These are phyloP conservation scores for Lophura swinhoii DNA, from an alignment of 2,797 vertebrate genomes.

Conservation along the genomic window DNA sequence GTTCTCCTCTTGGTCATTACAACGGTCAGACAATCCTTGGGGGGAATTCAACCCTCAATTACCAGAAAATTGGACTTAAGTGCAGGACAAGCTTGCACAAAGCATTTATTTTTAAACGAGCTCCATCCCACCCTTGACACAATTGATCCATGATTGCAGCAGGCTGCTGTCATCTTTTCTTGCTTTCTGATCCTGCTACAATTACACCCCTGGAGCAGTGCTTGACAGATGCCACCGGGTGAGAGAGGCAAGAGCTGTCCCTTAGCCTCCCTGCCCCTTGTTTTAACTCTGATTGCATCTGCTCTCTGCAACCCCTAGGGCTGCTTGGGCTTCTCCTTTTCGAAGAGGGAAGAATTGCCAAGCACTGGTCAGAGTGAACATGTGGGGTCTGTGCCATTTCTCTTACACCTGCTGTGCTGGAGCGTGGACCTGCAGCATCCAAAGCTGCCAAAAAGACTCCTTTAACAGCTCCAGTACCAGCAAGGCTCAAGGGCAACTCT, in stretches of 20 bases:
- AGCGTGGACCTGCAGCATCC: not conserved
- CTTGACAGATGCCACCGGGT: slow-evolving; percentile 6
- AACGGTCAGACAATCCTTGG: slow-evolving; percentile 5
- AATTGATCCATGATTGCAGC: slow-evolving; percentile 55
- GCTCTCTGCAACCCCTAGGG: not conserved
- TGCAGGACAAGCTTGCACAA: slow-evolving; percentile 26
- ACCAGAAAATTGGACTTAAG: slow-evolving; percentile 37
- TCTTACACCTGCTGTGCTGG: not conserved
- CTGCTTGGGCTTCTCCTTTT: not conserved
- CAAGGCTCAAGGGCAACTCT: not conserved
- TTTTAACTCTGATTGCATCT: slow-evolving; percentile 12
- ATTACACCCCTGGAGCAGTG: not conserved
- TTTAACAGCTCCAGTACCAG: not conserved
- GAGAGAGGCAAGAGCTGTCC: not conserved
- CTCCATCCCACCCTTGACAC: slow-evolving; percentile 47
- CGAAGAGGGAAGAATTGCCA: not conserved
- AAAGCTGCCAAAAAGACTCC: not conserved
- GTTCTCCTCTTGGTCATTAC: not conserved
- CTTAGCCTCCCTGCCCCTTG: not conserved
- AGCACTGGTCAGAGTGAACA: not conserved
- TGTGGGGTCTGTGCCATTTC: not conserved
- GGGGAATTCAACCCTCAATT: slow-evolving; percentile 26
- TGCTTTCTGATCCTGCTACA: slow-evolving; percentile 35
- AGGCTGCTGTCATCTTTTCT: slow-evolving; percentile 22
- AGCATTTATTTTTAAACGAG: slow-evolving; percentile 46